phyloP scores from a whole-genome alignment of 2,888 invertebrate species.

The Sylvicola cinctus region DNA sequence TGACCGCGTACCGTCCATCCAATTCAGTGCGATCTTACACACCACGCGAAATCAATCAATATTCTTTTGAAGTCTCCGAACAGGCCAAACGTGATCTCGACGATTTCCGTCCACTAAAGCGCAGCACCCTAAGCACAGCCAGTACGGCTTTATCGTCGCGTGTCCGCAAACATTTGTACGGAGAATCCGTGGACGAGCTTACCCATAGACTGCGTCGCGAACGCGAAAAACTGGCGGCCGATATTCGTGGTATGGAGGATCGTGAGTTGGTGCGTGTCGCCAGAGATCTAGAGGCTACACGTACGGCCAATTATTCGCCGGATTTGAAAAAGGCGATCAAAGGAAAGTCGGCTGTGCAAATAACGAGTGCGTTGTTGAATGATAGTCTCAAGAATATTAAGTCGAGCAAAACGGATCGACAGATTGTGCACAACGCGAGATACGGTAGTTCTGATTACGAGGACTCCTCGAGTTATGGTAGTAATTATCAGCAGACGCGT shows the following conservation, averaged over 20 bases:
- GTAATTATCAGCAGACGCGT: background rate
- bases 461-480: background rate
- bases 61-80: conserved; percentile 43
- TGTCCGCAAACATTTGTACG: conserved; percentile 24
- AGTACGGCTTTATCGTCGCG: conserved; percentile 28
- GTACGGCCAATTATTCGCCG: conserved; percentile 11
- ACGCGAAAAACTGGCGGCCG: too few species aligned
- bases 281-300: too few species aligned
- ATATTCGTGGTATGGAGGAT: too few species aligned
- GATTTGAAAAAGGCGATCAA: conserved; percentile 32
- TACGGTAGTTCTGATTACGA: background rate
- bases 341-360: conserved; percentile 56
- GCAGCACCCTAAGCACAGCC: conserved; percentile 6
- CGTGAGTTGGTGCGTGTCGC: too few species aligned
- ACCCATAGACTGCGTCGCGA: too few species aligned
- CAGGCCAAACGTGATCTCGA: conserved; percentile 45
- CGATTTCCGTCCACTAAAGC: conserved; percentile 20
- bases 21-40: conserved; percentile 43
- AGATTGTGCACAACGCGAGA: background rate
- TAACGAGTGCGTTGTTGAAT: conserved; percentile 40
- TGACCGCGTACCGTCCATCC: conserved; percentile 43
- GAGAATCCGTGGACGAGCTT: conserved; percentile 13
- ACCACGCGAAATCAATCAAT: conserved; percentile 39
- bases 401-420: conserved; percentile 16
- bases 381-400: conserved; percentile 30